phyloP scores from a whole-genome alignment of 2,888 invertebrate genomes.

The Tipula unca region DNA sequence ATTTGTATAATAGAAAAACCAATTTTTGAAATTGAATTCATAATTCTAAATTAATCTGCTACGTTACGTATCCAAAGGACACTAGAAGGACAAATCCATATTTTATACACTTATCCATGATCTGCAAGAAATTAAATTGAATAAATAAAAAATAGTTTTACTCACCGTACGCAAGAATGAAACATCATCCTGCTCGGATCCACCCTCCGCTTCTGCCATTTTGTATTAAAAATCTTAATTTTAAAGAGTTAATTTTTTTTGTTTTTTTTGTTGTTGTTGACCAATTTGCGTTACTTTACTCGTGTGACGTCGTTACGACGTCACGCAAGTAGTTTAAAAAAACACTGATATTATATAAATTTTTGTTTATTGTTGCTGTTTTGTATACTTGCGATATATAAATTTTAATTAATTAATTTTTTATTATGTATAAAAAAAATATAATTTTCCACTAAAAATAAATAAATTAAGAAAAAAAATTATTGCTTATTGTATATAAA shows the following conservation, averaged over 20 bases:
- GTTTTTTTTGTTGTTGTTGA: background rate
- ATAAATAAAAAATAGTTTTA: slow-evolving; percentile 27
- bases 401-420: slow-evolving; percentile 8
- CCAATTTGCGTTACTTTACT: background rate
- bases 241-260: background rate
- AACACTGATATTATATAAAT: background rate
- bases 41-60: background rate
- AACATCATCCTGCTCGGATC: slow-evolving; percentile 99
- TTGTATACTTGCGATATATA: background rate
- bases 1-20: background rate
- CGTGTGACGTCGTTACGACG: slow-evolving; percentile 16
- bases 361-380: background rate
- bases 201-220: slow-evolving; percentile 91
- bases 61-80: background rate
- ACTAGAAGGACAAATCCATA: background rate
- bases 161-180: slow-evolving; percentile 98
- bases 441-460: background rate
- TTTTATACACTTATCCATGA: background rate
- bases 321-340: slow-evolving; percentile 16
- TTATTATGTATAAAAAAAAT: slow-evolving; percentile 14
- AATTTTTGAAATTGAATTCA: background rate
- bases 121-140: background rate
- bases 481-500: background rate
- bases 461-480: background rate
- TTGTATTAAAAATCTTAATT: slow-evolving; percentile 25